Percentiles rank a stretch among this genome's conserved stretches.
Conservation (phyloP, 1,140 invertebrate genomes). For the Listronotus bonariensis region DNA sequence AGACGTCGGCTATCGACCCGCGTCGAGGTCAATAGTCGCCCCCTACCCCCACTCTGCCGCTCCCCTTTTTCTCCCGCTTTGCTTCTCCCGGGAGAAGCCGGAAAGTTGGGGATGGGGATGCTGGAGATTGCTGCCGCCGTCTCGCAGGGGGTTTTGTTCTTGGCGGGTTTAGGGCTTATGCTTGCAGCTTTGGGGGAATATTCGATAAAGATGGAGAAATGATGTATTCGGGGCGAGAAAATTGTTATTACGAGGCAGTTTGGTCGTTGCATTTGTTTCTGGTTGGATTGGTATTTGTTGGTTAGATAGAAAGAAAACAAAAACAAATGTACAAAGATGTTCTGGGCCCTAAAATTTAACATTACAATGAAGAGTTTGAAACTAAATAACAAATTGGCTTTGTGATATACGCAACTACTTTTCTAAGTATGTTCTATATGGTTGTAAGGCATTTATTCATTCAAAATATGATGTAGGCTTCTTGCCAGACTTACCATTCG, state of each 20-base stretch:
- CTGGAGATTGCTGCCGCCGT: constrained; percentile 11
- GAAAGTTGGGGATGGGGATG: constrained; percentile 8
- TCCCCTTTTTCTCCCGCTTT: constrained; percentile 7
- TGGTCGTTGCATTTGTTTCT: neutral
- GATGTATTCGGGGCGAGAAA: constrained; percentile 8
- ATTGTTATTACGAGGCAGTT: constrained; percentile 15
- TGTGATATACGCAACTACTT: no score
- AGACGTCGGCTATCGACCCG: constrained; percentile 34
- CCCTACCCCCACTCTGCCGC: constrained; percentile 8
- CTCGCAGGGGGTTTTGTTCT: constrained; percentile 24
- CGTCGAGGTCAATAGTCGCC: constrained; percentile 33
- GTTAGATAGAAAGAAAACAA: no score
- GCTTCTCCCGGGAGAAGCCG: constrained; percentile 21
- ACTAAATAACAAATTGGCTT: no score
- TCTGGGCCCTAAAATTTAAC: no score
- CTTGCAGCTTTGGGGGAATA: constrained; percentile 16
- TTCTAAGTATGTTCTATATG: no score
- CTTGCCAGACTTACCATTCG: no score
- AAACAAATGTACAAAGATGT: no score
- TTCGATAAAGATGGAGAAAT: constrained; percentile 24
- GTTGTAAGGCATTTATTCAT: no score
- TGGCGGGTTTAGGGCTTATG: constrained; percentile 23
- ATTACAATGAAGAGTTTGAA: no score
- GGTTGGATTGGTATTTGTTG: no score
- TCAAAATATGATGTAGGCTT: no score